Evolutionary conservation across 53 echinoderm and acorn worm genomes (phyloP), one percentile per base, ranked within the genome.

Genomic region (Luidia sarsii): DNA sequence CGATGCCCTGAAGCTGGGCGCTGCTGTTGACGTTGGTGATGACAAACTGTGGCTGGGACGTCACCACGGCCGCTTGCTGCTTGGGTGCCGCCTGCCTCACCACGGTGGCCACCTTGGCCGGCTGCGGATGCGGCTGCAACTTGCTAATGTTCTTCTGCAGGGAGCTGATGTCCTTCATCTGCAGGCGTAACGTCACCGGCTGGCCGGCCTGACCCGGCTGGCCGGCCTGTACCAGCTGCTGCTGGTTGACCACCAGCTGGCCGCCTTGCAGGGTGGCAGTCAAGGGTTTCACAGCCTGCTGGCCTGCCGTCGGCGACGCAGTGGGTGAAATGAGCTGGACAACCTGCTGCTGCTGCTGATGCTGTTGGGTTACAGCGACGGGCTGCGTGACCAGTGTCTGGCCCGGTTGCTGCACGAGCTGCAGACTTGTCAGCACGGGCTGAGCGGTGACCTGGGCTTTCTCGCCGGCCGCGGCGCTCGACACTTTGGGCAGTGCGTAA

Each of bases 111-210:
- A 34, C 84, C 91, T 57, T 91, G 71, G 56, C 81, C 27, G 67
- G 70, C 50, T 94, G 90, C 38, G 27, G 10, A 20, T 29, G 72
- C 27, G 67, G 70, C 50, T 94, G 90, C 32, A 82, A 68, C 14
- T 69, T 79, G 57, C 89, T 67, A 6, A 94, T 57, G 25, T 94
- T 94, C 20, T 45, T 41, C 82, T 94, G 94, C 43, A 94, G 36
- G 32, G 86, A 70, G 28, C 82, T 87, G 19, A 71, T 67, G 64
- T 94, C 94, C 82, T 90, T 84, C 34, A 94, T 87, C 43, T 90
- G 90, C 32, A 94, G 49, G 65, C 90, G 94, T n/a, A 94, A 62
- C 9, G 87, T 87, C 55, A 94, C 87, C 33, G 94, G 94, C 46
- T 94, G 94, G n/a, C 61, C 61, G n/a, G 59, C 46, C 46, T 94